Base-by-base conservation (phyloP, 2,113 vertebrate species). In the Sebastes schlegelii region DNA sequence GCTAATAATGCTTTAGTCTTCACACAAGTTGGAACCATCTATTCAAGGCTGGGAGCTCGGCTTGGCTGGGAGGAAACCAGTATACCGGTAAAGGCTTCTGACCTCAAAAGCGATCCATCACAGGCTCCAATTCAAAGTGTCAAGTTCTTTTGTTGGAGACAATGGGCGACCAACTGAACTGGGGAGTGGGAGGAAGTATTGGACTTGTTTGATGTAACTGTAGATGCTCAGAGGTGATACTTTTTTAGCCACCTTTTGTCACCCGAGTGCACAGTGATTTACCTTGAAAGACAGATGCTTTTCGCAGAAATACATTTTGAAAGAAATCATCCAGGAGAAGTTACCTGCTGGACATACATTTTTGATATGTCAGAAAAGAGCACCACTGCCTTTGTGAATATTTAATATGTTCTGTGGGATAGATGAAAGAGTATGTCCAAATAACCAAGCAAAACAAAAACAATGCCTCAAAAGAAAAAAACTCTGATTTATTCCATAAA, bases 21-120 rank as follows among this genome's bases (percentile, higher is more conserved):
- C 71, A 89, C 89, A 91, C 84, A 69, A 74, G 75, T 72, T 82
- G 51, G 79, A 77, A 82, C 16, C 67, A 66, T 77, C 91, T 87
- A 93, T 93, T 93, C 83, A 92, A 65, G 19, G 48, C 73, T 90
- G 80, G 84, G 84, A 89, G 81, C 83, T 80, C 34, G 74, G 65
- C 82, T 79, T 82, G 88, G 86, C 85, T 86, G 83, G 87, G 91
- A 90, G 89, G 93, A 94, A 94, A 94, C 87, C 91, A 92, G 74
- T 89, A 94, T 79, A 92, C 91, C 88, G 76, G 91, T 90, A 89
- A 89, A 93, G 86, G 90, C 91, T 93, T 92, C 90, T 93, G 93
- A 94, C 94, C 93, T 94, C 94, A 93, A 94, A 93, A 88, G 91
- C 76, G 85, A 94, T 94, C 92, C 93, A 93, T 94, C 94, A 94